Base-by-base conservation (phyloP, 1,140 invertebrate genomes). In the Drosophila ambigua region DNA sequence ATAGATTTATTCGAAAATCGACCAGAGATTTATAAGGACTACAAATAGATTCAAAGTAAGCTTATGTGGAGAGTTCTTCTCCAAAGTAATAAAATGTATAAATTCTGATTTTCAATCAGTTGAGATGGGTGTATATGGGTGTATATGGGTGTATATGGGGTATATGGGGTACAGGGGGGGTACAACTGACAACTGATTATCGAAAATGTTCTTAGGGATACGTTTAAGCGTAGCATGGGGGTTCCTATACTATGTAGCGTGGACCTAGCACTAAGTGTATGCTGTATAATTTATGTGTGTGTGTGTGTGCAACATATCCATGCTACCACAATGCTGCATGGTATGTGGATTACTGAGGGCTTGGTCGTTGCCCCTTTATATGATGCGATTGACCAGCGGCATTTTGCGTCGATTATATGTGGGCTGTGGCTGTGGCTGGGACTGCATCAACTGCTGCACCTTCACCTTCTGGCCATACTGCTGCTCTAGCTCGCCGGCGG, bases 341-440 rank as follows among this genome's bases (percentile, higher is more conserved):
- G 51, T 35, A 11, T 54, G 39, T 53, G 20, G 13, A 31, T 20
- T 20, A 20, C 31, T 39, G 23, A 7, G 16, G 11, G 13, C 24
- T 46, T 28, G 57, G 39, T 39, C 50, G 52, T 31, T 57, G 61
- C 24, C 60, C 23, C 48, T 51, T 79, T 93, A 92, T 20, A 93
- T 93, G 49, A 94, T 93, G 76, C 94, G 79, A 77, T 94, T 94
- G 13, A 94, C 93, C 59, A 94, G 92, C 45, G 93, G 93, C 60
- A 93, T 94, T 87, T 94, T 94, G 59, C 94, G 92, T 58, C 94
- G 84, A 84, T 93, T 94, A 23, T 89, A 90, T 7, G 79, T 88
- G 55, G 58, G 72, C 35, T 81, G 79, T 31, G 77, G 8, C 35
- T 67, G 65, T 46, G 55, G 59, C 24, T 77, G 78, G 7, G 61